Evolutionary conservation across 2,888 invertebrate genomes (phyloP), one percentile per base, ranked within the genome.

Genomic region (Epinotia brunnichana): DNA sequence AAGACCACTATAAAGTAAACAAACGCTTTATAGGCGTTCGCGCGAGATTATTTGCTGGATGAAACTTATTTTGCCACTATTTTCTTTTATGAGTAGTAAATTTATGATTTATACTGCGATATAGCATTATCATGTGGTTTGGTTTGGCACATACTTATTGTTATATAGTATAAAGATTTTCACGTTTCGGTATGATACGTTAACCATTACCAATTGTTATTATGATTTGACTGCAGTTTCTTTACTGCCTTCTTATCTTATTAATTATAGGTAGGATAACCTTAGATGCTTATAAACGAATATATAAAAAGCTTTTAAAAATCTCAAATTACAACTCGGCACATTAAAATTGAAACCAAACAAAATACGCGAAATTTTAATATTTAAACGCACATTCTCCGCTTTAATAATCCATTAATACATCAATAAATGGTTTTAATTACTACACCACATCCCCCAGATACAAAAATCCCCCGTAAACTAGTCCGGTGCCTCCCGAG

Each of bases 391-490:
- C n/a, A 24, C 2, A 29, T 15, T 24, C 5, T 29, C 15, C 1
- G 1, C 48, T 5, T 48, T n/a, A 48, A 48, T 57, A 29, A 57
- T 7, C 48, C 48, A 15, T 48, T n/a, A 48, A 48, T 57, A 29
- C 51, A 73, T 68, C 70, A 66, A 66, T 66, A 67, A 51, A 68
- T 60, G 39, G 44, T 61, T 69, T 73, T 73, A 73, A 73, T 73
- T 63, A 73, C 69, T 51, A 48, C 39, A 60, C 39, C 69, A 19
- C 56, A 48, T 35, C 56, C 72, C 66, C 21, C 64, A 56, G 61
- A 73, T 48, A 73, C 57, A 69, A 73, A 73, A 73, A 73, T 73
- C 62, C 63, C 73, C 41, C 3, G 63, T 72, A 62, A 73, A 69
- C 56, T 63, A 73, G 62, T 61, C 35, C 9, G 72, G 35, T 72